Base-by-base conservation (phyloP, 2,113 vertebrate genomes). In the Podarcis cretensis region DNA sequence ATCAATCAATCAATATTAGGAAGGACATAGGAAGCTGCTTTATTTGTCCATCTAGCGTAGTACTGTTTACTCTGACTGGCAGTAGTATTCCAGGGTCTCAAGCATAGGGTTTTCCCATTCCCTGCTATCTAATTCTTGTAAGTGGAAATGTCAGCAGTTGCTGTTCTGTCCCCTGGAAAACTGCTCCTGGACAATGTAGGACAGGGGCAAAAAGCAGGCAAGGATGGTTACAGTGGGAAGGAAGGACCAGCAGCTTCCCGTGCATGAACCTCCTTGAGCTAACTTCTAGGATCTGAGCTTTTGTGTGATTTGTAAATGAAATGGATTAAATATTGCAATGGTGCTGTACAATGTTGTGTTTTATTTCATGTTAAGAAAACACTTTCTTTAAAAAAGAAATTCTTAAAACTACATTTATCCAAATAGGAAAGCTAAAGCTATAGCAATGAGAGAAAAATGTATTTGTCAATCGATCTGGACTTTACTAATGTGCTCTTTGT, bases 391-490 rank as follows among this genome's bases (percentile, higher is more conserved):
- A 74, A 1, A 2, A 59, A 32, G 89, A 89, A 68, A 10, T 25
- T 32, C 35, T 63, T 81, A 81, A 86, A 80, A 1, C 5, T 37
- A 6, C 83, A 8, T 87, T 94, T 91, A 87, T 6, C 37, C 14
- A 16, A 35, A 82, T 79, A 65, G 27, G 90, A 83, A 59, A 86
- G 13, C 6, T 5, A 93, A 88, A 88, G 63, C 87, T 80, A 85
- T 59, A 16, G 90, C 85, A 23, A 77, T 90, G 5, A 91, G 74
- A 89, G n/a, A 65, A 91, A 90, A 85, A 71, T 69, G 77, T 12
- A 63, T 89, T 32, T 20, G 84, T 76, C 80, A 89, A 81, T n/a
- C 81, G 9, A 9, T 14, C 81, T 92, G 48, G 30, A 2, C 25
- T 93, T 1, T 77, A 87, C 83, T 92, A 86, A 3, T 20, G 1